Base-by-base conservation (phyloP, 35 echinoderm and acorn worm genomes). In the Apostichopus parvimensis region DNA sequence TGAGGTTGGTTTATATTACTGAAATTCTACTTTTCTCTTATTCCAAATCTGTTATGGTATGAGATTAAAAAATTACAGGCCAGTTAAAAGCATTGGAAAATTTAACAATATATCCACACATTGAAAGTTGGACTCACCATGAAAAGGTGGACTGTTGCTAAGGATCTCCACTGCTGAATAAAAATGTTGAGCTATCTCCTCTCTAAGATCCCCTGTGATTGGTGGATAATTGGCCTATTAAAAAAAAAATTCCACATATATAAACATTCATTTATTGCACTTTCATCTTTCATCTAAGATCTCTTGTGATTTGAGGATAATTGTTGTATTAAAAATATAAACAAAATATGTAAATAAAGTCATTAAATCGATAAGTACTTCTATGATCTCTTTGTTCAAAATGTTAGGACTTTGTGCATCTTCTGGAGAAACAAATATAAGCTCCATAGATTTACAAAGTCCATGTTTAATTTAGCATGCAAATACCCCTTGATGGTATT, bases 131-230 rank as follows among this genome's bases (percentile, higher is more conserved):
- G 2, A 25, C 21, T 79, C 45, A 89, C 87, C 87, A 21, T 87
- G 23, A 73, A 83, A 70, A 52, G 57, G 60, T 7, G 79, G 53
- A 82, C 60, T 94, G n/a, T 92, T 92, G 57, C 90, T 91, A 28
- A 96, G 86, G 1, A 92, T 90, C 17, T 88, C 86, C n/a, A 96
- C 62, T 15, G 95, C 95, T 45, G 90, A 62, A 57, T 90, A 94
- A 73, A 96, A 94, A 68, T 92, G 91, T 60, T 88, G 91, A 5
- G 72, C 54, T 58, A 96, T 84, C 87, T 92, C 75, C 70, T 94
- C 91, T 70, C 83, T 21, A 0, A 95, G 92, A 1, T 90, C 80
- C 8, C 77, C 73, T 24, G 88, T 86, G 11, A 95, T 82, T 14
- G 92, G 92, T 26, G 58, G 17, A 84, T 56, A 6, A 4, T 9